These are phyloP conservation scores for Drosophila mayaguana DNA, from an alignment of 2,888 invertebrate genomes.

Conservation along the genomic window DNA sequence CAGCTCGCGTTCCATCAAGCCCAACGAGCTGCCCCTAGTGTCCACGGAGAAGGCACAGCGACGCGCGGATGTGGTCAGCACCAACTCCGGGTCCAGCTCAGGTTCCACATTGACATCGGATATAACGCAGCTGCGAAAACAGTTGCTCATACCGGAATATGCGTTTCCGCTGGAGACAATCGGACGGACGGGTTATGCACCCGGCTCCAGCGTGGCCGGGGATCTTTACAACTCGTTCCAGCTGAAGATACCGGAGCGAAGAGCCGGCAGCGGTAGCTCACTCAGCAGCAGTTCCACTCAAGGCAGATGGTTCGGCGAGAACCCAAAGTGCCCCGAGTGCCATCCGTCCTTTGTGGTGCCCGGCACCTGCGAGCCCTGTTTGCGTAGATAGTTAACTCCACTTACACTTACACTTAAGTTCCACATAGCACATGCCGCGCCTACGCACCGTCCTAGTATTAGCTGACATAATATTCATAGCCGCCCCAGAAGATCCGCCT, in stretches of 20 bases:
- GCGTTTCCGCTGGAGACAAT: slow-evolving; percentile 87
- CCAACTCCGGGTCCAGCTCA: slow-evolving; percentile 25
- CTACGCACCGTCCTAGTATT: slow-evolving; percentile 48
- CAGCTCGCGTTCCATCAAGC: slow-evolving; percentile 80
- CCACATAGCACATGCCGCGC: slow-evolving; percentile 29
- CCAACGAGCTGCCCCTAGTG: slow-evolving; percentile 56
- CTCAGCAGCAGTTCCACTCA: slow-evolving; percentile 42
- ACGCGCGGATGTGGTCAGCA: slow-evolving; percentile 47
- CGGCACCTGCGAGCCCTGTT: slow-evolving; percentile 89
- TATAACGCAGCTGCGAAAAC: slow-evolving; percentile 87
- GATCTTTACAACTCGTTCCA: slow-evolving; percentile 88
- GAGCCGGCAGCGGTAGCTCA: slow-evolving; percentile 47
- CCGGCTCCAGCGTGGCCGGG: slow-evolving; percentile 75
- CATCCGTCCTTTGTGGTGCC: slow-evolving; percentile 88
- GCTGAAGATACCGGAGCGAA: slow-evolving; percentile 86
- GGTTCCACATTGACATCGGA: slow-evolving; percentile 61
- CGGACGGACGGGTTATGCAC: slow-evolving; percentile 87
- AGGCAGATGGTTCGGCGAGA: slow-evolving; percentile 87
- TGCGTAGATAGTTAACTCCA: slow-evolving; percentile 84
- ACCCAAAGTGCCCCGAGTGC: slow-evolving; percentile 88
- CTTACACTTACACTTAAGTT: slow-evolving; percentile 33
- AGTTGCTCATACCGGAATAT: slow-evolving; percentile 88
- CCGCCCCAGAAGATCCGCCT: slow-evolving; percentile 14
- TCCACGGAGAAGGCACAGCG: slow-evolving; percentile 79
- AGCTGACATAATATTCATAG: slow-evolving; percentile 25